Base-by-base conservation (phyloP, 2,797 vertebrate species). In the Enteromius fasciolatus region DNA sequence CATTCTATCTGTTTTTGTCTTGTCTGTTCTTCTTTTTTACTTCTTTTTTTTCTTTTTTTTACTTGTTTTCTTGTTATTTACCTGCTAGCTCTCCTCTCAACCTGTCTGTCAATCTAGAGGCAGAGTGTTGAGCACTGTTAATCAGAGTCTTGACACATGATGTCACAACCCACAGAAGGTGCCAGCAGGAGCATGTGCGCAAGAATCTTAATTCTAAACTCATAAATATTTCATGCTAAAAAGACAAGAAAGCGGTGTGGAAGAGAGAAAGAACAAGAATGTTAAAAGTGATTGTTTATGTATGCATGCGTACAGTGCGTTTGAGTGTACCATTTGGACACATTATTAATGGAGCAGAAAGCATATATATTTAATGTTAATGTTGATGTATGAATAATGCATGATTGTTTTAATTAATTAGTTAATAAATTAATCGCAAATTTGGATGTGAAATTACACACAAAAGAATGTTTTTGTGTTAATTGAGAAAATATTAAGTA, bases 141-240 rank as follows among this genome's bases (percentile, higher is more conserved):
- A 77, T 87, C 83, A 76, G 76, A 61, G 66, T 36, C 39, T 70
- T 87, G 78, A 80, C 76, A 80, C 70, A 63, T 73, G 54, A 70
- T 72, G 83, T 84, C 86, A 80, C 72, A 79, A 48, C 50, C 54
- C 14, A 76, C 46, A 11, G 39, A 66, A 83, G 81, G 77, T 61
- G 76, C 76, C 59, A 74, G 70, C 72, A 80, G 69, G 41, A 69
- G 54, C 54, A 64, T 83, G 54, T 68, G 64, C 17, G 23, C 57
- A 70, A 12, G 78, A 82, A 84, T 85, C 68, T 78, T 85, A 82
- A 85, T 82, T 78, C 80, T 28, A 39, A 70, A 59, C 54, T 84
- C 85, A 86, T 84, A 84, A 50, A 86, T 84, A 84, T 84, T 86
- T 80, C 33, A 81, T 86, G 67, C 23, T 11, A 39, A 41, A 70